Base-by-base conservation (phyloP, 1,140 invertebrate species). In the Temnothorax longispinosus region DNA sequence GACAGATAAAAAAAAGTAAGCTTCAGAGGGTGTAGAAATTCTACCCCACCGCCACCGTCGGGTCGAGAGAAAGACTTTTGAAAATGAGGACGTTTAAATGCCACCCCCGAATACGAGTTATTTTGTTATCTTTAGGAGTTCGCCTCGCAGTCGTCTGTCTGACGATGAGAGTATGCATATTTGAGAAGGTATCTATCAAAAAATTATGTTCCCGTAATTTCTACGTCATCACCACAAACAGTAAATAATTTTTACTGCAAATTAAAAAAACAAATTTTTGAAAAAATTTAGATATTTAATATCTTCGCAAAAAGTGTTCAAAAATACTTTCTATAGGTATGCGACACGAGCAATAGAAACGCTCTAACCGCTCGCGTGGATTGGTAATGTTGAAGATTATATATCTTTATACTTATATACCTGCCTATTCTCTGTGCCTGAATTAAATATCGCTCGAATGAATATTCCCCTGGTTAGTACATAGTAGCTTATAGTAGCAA, bases 51-150 rank as follows among this genome's bases (percentile, higher is more conserved):
- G n/a, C 44, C 54, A 11, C 65, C 64, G n/a, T 72, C 27, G 60
- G 52, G 58, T 56, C 10, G 44, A 21, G 78, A 35, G 44, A 50
- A 54, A 78, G 64, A 85, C 87, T 92, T 91, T 89, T 87, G 75
- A 76, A 91, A 93, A 92, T 92, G 88, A 92, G 89, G 87, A 60
- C 90, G 87, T 92, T 93, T 87, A 77, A 91, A 92, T 92, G 92
- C 90, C 85, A 88, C 76, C 86, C 84, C 82, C 32, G 74, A 87
- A 91, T 89, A 91, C 86, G 86, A 88, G 88, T 92, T 92, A 93
- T 92, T 91, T 93, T 80, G 91, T 93, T 93, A 92, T 92, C 86
- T 92, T 89, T 82, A 88, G 69, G 56, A 77, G 76, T 65, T 89
- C 89, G 80, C 86, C 86, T 85, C 85, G 15, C 82, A 85, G 78